Evolutionary conservation across 2,113 vertebrate species (phyloP).

Genomic region (Gobiocypris rarus): DNA sequence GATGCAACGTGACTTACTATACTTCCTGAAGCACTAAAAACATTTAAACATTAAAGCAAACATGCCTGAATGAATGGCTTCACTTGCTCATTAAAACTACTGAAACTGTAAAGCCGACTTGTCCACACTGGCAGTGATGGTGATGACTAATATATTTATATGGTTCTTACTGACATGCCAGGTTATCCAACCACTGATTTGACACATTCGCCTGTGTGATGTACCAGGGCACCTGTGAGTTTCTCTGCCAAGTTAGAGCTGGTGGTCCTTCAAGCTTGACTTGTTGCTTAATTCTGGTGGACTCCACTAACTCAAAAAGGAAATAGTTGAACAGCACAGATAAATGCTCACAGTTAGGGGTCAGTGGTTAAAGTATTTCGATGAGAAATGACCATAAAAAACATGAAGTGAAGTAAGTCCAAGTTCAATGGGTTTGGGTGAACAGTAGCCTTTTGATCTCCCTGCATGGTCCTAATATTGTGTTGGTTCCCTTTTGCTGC

Average conservation of each 20-base stretch:
- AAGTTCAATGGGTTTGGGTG: conserved; percentile 49
- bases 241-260: conserved; percentile 19
- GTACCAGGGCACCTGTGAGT: background rate
- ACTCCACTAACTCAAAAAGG: conserved; percentile 21
- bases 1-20: background rate
- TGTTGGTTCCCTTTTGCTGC: too few species aligned
- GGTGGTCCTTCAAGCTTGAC: conserved; percentile 28
- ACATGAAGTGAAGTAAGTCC: conserved; percentile 19
- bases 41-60: conserved; percentile 22
- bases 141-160: conserved; percentile 19
- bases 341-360: conserved; percentile 33
- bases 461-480: too few species aligned
- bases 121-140: conserved; percentile 17
- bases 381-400: conserved; percentile 48
- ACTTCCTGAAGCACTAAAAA: conserved; percentile 14
- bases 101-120: conserved; percentile 10
- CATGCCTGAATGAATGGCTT: conserved; percentile 32
- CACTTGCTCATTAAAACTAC: background rate
- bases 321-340: conserved; percentile 8
- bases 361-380: conserved; percentile 45
- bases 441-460: conserved; percentile 24
- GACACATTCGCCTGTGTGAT: background rate
- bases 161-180: conserved; percentile 13
- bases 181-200: conserved; percentile 27
- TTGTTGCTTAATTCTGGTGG: conserved; percentile 34